Evolutionary conservation across 2,888 invertebrate genomes (phyloP).

Genomic region (Drosophila mimetica): DNA sequence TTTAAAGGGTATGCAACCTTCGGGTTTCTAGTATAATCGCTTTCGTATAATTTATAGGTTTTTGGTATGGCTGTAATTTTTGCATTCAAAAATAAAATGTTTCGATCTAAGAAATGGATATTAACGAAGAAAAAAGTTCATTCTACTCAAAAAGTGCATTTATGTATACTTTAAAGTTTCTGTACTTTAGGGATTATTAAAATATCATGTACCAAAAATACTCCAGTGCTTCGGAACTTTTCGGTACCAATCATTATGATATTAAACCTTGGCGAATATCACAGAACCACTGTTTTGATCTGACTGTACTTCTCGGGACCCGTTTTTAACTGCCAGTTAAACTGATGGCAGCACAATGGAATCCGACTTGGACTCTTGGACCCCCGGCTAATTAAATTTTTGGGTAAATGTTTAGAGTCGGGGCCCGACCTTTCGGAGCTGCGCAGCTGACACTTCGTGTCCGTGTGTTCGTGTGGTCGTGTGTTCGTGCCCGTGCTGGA

Average conservation of each 20-base stretch:
- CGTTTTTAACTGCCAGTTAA: conserved; percentile 16
- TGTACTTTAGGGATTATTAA: neutral
- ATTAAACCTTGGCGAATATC: neutral
- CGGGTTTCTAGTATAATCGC: too few species aligned
- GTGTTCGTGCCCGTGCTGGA: conserved; percentile 54
- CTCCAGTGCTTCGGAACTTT: too few species aligned
- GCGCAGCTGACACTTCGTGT: conserved; percentile 59
- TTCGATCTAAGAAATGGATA: neutral
- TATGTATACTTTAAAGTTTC: neutral
- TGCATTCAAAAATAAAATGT: neutral
- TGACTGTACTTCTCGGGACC: conserved; percentile 16
- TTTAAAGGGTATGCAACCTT: too few species aligned
- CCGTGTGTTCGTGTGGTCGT: conserved; percentile 11
- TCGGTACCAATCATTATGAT: too few species aligned
- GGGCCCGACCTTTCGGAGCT: conserved; percentile 64
- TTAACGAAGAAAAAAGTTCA: too few species aligned
- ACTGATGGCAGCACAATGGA: conserved; percentile 33
- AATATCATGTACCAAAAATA: neutral
- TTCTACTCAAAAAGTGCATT: too few species aligned
- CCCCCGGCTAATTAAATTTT: conserved; percentile 48
- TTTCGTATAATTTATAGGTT: too few species aligned
- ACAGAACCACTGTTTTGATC: conserved; percentile 6
- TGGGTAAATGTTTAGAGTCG: conserved; percentile 67
- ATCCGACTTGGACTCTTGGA: conserved; percentile 38
- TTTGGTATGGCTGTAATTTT: neutral